These are phyloP conservation scores for Flabesymbios commensalis DNA, from an alignment of 2,888 invertebrate genomes.

Conservation along the genomic window DNA sequence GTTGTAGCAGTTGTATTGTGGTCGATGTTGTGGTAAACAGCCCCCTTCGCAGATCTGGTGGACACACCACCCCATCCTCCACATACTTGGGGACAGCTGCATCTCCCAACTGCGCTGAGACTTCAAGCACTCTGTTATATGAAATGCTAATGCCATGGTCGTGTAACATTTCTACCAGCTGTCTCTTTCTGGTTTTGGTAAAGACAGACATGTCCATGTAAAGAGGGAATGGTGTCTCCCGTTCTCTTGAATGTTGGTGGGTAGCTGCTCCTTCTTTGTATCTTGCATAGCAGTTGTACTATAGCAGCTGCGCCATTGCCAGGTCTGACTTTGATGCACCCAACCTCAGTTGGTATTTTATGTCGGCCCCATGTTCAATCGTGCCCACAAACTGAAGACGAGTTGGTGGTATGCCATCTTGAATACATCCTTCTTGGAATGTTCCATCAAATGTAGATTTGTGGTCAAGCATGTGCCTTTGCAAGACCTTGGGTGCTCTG, in stretches of 20 bases:
- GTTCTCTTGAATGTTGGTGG: constrained; percentile 15
- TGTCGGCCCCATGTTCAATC: constrained; percentile 21
- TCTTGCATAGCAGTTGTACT: constrained; percentile 21
- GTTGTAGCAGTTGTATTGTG: constrained; percentile 33
- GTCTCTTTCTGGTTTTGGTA: constrained; percentile 34
- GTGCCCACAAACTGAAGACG: constrained; percentile 22
- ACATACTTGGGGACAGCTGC: constrained; percentile 17
- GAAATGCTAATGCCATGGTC: constrained; percentile 35
- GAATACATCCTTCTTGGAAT: constrained; percentile 24
- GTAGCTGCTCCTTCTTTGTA: constrained; percentile 12
- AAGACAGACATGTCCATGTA: constrained; percentile 30
- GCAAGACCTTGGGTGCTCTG: constrained; percentile 36
- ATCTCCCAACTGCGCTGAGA: constrained; percentile 32
- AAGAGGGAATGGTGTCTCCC: constrained; percentile 26
- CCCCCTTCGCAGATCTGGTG: constrained; percentile 18
- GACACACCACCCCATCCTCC: constrained; percentile 22
- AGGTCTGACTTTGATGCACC: constrained; percentile 20
- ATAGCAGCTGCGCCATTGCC: constrained; percentile 24
- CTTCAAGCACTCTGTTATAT: constrained; percentile 36
- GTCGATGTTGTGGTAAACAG: constrained; percentile 38
- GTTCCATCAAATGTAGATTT: constrained; percentile 19
- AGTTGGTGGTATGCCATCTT: constrained; percentile 16
- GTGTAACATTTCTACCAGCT: constrained; percentile 25
- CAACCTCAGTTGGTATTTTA: constrained; percentile 22
- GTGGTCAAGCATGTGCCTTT: constrained; percentile 26